Evolutionary conservation across 2,888 invertebrate genomes (phyloP).

Genomic region (Zaprionus obscuricornis): DNA sequence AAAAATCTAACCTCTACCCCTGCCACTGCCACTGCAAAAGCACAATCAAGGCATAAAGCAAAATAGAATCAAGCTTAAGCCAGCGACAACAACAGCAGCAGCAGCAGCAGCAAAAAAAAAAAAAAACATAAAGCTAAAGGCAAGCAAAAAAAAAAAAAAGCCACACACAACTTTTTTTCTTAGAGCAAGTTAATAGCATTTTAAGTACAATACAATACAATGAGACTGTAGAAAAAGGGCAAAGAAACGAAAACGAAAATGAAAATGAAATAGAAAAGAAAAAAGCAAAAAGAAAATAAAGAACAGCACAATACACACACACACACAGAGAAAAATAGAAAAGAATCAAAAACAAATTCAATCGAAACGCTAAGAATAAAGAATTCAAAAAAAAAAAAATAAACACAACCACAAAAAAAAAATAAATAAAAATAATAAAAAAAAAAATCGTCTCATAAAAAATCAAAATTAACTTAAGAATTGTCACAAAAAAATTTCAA

Average conservation of each 20-base stretch:
- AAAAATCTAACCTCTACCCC: conserved; percentile 22
- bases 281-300: too few relatives aligned
- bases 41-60: background rate
- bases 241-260: too few relatives aligned
- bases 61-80: conserved; percentile 4
- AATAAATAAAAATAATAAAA: too few relatives aligned
- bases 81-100: background rate
- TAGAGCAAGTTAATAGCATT: conserved; percentile 70
- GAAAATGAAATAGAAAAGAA: too few relatives aligned
- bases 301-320: too few relatives aligned
- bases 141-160: conserved; percentile 53
- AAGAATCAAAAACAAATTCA: too few relatives aligned
- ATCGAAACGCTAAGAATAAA: too few relatives aligned
- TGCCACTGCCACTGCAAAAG: background rate
- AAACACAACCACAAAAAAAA: too few relatives aligned
- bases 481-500: background rate
- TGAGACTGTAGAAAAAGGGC: too few relatives aligned
- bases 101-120: background rate
- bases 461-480: conserved; percentile 46
- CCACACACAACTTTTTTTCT: conserved; percentile 64
- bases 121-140: conserved; percentile 50
- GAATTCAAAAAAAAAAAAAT: too few relatives aligned
- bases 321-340: too few relatives aligned
- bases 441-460: background rate
- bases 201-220: conserved; percentile 48